These are phyloP conservation scores for Parauchenoglanis punctatus DNA, from an alignment of 2,797 vertebrate genomes.

Conservation along the genomic window DNA sequence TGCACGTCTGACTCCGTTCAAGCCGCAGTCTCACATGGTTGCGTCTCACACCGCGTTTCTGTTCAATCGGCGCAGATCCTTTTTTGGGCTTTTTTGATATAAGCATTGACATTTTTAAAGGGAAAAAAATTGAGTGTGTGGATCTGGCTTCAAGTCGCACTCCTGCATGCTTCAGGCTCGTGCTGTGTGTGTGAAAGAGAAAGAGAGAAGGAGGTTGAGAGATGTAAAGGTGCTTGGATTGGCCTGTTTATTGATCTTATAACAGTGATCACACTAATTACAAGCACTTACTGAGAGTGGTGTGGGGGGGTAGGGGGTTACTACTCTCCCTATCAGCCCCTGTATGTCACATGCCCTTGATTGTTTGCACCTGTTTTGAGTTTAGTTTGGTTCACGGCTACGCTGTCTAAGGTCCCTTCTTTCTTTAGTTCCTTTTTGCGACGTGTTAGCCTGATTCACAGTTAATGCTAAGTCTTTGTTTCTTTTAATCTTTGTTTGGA, in stretches of 20 bases:
- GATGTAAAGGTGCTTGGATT: slow-evolving; percentile 1
- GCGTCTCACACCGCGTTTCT: slow-evolving; percentile 2
- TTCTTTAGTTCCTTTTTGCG: too few species aligned
- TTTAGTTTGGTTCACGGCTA: too few species aligned
- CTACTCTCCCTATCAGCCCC: too few species aligned
- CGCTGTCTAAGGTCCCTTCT: too few species aligned
- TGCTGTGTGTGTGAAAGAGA: slow-evolving; percentile 17
- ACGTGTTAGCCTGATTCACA: too few species aligned
- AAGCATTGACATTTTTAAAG: not conserved
- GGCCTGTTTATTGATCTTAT: not conserved
- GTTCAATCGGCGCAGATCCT: not conserved
- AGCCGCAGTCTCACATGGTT: not conserved
- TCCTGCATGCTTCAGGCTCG: not conserved
- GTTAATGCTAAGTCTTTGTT: too few species aligned
- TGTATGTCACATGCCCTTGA: too few species aligned
- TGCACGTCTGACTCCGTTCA: not conserved
- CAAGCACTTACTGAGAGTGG: not conserved
- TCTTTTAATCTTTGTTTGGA: too few species aligned
- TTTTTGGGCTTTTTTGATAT: not conserved
- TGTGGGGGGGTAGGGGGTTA: not conserved
- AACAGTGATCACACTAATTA: not conserved
- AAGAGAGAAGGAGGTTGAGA: not conserved
- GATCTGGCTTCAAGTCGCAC: slow-evolving; percentile 1
- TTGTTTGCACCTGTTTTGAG: too few species aligned
- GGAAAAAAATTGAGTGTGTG: not conserved